These are phyloP conservation scores for Acanthochromis polyacanthus DNA, from an alignment of 2,113 vertebrate genomes.

Conservation along the genomic window DNA sequence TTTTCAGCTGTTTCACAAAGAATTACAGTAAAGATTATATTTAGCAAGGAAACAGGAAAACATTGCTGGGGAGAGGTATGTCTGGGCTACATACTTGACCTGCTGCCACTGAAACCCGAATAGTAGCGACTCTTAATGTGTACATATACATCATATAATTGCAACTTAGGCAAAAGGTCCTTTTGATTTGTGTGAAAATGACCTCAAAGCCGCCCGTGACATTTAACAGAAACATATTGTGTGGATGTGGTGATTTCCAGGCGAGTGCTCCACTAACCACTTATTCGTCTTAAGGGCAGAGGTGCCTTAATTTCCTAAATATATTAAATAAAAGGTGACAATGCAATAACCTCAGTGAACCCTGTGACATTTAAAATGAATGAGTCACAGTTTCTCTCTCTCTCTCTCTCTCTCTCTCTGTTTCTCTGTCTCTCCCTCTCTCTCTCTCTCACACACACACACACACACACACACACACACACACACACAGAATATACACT, in stretches of 20 bases:
- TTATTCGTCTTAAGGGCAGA: slow-evolving; percentile 44
- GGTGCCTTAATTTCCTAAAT: slow-evolving; percentile 41
- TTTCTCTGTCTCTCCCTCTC: no score
- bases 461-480: background rate
- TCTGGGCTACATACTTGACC: no score
- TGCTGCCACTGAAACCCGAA: no score
- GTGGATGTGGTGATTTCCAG: slow-evolving; percentile 25
- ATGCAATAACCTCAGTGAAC: slow-evolving; percentile 55
- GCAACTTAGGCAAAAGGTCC: background rate
- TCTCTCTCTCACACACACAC: no score
- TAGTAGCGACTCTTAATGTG: background rate
- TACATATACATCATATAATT: background rate
- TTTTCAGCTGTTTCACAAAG: no score
- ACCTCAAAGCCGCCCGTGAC: slow-evolving; percentile 1
- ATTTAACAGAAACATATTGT: slow-evolving; percentile 32
- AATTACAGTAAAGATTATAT: no score
- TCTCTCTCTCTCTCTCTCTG: no score
- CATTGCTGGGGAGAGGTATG: no score
- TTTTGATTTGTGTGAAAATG: slow-evolving; percentile 24
- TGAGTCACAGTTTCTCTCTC: slow-evolving; percentile 38
- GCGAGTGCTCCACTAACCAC: background rate
- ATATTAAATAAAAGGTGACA: slow-evolving; percentile 57
- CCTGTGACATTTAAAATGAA: slow-evolving; percentile 62
- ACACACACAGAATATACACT: background rate
- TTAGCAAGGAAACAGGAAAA: no score